A percentile compares a stretch with the other conserved stretches of the same genome.
These are phyloP conservation scores for Pyxicephalus adspersus DNA, from an alignment of 2,113 vertebrate genomes.

Conservation along the genomic window DNA sequence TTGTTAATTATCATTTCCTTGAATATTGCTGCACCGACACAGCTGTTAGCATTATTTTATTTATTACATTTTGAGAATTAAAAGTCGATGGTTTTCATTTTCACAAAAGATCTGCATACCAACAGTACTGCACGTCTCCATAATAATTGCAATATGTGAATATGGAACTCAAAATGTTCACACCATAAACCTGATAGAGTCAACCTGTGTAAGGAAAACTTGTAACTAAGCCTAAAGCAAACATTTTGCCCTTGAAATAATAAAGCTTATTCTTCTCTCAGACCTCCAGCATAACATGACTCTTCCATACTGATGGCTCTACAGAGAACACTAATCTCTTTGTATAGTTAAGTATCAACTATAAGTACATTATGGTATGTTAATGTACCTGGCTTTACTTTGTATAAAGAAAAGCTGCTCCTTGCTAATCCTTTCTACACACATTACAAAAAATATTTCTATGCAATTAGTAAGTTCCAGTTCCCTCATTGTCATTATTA, in stretches of 20 bases:
- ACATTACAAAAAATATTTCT: background rate
- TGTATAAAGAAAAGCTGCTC: background rate
- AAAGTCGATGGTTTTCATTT: too few relatives aligned
- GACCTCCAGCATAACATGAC: background rate
- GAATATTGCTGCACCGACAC: too few relatives aligned
- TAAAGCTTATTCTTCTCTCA: background rate
- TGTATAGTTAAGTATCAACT: background rate
- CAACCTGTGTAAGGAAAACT: background rate
- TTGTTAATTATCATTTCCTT: too few relatives aligned
- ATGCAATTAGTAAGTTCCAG: background rate
- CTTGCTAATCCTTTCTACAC: background rate
- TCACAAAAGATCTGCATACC: too few relatives aligned
- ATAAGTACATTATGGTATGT: background rate
- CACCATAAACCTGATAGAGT: background rate
- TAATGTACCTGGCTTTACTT: too few relatives aligned
- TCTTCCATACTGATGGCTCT: background rate
- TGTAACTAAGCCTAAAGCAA: slow-evolving; percentile 2
- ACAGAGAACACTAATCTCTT: background rate
- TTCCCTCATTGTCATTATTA: too few relatives aligned
- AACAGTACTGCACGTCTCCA: too few relatives aligned
- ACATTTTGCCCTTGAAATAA: background rate
- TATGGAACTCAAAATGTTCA: too few relatives aligned
- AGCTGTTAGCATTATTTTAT: too few relatives aligned
- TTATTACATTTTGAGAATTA: too few relatives aligned
- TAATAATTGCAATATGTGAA: too few relatives aligned